A percentile compares a stretch with the other conserved stretches of the same genome.
Conservation (phyloP, 2,113 vertebrate genomes). For the Cyrtonyx montezumae region DNA sequence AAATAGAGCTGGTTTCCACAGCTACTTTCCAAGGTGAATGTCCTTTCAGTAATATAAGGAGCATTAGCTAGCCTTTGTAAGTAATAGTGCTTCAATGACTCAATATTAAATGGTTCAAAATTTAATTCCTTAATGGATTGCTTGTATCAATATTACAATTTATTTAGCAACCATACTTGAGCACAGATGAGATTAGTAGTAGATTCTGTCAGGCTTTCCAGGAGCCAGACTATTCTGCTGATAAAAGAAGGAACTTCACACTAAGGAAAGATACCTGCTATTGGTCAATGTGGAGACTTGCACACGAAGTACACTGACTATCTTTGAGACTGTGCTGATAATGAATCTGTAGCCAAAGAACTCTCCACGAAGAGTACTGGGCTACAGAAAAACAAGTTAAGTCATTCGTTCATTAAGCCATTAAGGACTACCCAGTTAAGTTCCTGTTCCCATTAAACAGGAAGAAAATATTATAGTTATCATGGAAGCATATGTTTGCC, state of each 20-base stretch:
- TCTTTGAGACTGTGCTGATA: background rate
- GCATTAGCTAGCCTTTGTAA: background rate
- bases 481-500: background rate
- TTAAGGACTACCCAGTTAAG: background rate
- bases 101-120: background rate
- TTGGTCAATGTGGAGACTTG: background rate
- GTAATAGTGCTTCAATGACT: background rate
- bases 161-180: background rate
- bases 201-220: background rate
- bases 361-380: background rate
- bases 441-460: background rate
- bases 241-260: background rate
- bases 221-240: background rate
- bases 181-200: background rate
- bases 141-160: background rate
- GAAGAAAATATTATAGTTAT: background rate
- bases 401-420: too few relatives aligned
- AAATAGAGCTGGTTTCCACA: background rate
- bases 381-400: background rate
- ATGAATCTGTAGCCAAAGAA: background rate
- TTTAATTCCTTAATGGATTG: background rate
- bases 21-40: background rate
- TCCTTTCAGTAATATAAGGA: background rate
- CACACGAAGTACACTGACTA: background rate
- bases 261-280: background rate